These are phyloP conservation scores for Rhabdornis inornatus DNA, from an alignment of 2,113 vertebrate genomes.

Conservation along the genomic window DNA sequence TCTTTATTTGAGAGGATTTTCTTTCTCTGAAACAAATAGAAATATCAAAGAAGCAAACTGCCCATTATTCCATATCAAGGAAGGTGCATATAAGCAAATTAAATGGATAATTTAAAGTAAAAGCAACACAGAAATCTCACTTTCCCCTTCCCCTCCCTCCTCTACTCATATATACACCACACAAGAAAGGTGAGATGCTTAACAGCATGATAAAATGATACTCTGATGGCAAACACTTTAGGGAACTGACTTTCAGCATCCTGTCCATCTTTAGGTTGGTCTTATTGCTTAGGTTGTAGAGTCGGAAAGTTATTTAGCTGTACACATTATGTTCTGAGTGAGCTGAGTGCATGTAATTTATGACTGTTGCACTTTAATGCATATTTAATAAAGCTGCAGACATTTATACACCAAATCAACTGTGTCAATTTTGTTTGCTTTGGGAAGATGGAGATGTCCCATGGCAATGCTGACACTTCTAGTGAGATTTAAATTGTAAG, in stretches of 20 bases:
- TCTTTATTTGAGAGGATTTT: neutral
- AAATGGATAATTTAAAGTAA: constrained; percentile 18
- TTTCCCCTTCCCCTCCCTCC: neutral
- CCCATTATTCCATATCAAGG: neutral
- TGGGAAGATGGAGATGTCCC: constrained; percentile 60
- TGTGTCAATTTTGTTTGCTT: constrained; percentile 72
- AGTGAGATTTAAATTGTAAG: constrained; percentile 55
- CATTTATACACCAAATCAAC: constrained; percentile 71
- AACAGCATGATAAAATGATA: constrained; percentile 36
- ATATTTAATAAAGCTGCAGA: constrained; percentile 75
- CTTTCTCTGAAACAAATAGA: neutral
- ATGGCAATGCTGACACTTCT: constrained; percentile 51
- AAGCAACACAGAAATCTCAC: constrained; percentile 5
- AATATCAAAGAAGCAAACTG: neutral
- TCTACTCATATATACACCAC: neutral
- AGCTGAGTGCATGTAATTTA: constrained; percentile 68
- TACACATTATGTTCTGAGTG: constrained; percentile 65
- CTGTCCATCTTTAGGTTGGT: constrained; percentile 42
- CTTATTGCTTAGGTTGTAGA: constrained; percentile 59
- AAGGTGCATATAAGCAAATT: neutral
- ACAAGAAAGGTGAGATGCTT: neutral
- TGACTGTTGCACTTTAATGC: constrained; percentile 71
- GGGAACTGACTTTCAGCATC: constrained; percentile 17
- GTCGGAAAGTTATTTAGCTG: constrained; percentile 71
- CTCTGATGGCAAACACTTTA: neutral